Evolutionary conservation across 2,113 vertebrate genomes (phyloP).

Genomic region (Halcyon senegalensis): DNA sequence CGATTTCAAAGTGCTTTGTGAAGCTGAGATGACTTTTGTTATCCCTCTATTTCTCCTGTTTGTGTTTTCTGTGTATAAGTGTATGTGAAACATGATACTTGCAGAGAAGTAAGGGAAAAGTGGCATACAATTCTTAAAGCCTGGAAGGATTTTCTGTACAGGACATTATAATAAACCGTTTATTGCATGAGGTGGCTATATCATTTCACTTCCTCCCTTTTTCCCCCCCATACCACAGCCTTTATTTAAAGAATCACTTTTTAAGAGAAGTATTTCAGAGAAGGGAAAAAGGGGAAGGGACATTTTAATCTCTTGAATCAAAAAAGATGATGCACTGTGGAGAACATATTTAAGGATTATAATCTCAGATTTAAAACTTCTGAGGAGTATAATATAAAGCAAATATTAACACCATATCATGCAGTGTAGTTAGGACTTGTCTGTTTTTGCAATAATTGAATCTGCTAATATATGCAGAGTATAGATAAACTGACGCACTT

Average conservation of each 20-base stretch:
- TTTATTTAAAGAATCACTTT: background rate
- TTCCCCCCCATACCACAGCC: background rate
- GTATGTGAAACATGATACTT: background rate
- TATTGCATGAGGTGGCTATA: background rate
- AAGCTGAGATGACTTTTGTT: background rate
- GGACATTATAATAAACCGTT: background rate
- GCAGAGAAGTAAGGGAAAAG: background rate
- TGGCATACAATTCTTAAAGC: background rate
- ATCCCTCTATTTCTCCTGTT: background rate
- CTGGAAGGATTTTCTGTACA: background rate
- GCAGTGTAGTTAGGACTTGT: background rate
- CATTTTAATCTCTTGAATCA: background rate
- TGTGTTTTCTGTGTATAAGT: background rate
- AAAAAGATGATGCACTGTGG: background rate
- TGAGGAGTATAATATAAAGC: background rate
- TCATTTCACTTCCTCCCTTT: background rate
- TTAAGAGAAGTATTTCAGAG: background rate
- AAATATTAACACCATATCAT: background rate
- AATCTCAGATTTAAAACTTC: background rate
- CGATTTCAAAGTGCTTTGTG: background rate
- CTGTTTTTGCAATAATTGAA: background rate
- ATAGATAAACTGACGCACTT: background rate
- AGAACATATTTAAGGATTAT: background rate
- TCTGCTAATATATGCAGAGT: background rate
- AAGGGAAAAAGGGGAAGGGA: background rate